Base-by-base conservation (phyloP, 2,888 invertebrate species). In the Temnothorax rugatulus region DNA sequence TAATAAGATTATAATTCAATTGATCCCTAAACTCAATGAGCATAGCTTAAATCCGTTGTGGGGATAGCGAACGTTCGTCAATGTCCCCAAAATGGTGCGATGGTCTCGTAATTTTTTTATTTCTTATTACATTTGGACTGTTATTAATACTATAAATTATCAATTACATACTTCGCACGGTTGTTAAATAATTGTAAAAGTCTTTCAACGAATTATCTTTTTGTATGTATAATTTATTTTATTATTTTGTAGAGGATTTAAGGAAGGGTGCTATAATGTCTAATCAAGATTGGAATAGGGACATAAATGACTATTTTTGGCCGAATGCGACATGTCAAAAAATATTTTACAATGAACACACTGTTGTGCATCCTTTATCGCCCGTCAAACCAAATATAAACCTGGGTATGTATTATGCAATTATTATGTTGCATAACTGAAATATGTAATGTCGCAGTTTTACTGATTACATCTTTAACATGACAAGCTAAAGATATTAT, bases 321-420 rank as follows among this genome's bases (percentile, higher is more conserved):
- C 90, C 88, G 8, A 84, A 75, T 8, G 82, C 87, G 0, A 88
- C 89, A 7, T 93, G 93, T 64, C 91, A 93, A 71, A 92, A 89
- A 82, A 59, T 93, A 41, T 90, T 89, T 44, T 87, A 92, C 66
- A 29, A 86, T 3, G 71, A 82, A 13, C 41, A 25, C 15, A 21
- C 13, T 8, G 13, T 90, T 1, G 85, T 91, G 0, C 47, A 52
- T 59, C 21, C 64, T 21, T 8, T 50, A 1, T 21, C n/a, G 1
- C 4, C 8, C 2, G 21, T 13, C 4, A 21, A 25, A 1, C 7
- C 4, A 7, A 8, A 74, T 38, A 8, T 69, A 13, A 15, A 57
- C 13, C 54, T 83, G 2, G 83, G 89, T 89, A 84, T 64, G 25
- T 38, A 15, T 2, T 61, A 21, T 0, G 2, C 29, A 57, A 29